phyloP scores from a whole-genome alignment of 1,140 invertebrate species.

The Artemia franciscana region DNA sequence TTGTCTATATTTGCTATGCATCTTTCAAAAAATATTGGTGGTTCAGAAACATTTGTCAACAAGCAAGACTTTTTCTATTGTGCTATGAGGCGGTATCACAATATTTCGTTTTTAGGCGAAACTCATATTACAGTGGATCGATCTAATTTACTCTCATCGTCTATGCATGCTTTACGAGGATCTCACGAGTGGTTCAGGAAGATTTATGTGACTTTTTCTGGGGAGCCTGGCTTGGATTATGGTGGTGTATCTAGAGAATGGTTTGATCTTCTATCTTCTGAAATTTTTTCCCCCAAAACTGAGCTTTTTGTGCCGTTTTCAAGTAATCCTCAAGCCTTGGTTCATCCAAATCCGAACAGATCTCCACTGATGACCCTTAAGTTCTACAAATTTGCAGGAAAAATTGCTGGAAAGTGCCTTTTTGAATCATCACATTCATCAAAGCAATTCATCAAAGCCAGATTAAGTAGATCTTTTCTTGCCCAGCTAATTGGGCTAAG shows the following conservation, averaged over 20 bases:
- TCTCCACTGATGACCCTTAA: conserved; percentile 51
- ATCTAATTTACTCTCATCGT: too few relatives aligned
- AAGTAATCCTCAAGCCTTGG: conserved; percentile 40
- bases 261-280: conserved; percentile 68
- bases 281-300: conserved; percentile 53
- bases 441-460: conserved; percentile 61
- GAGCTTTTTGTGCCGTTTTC: conserved; percentile 1
- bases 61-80: too few relatives aligned
- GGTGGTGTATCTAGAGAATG: conserved; percentile 75
- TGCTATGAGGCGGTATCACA: too few relatives aligned
- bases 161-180: too few relatives aligned
- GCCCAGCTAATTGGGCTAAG: conserved; percentile 77
- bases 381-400: conserved; percentile 79
- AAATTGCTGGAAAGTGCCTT: conserved; percentile 76
- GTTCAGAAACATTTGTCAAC: too few relatives aligned
- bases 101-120: too few relatives aligned
- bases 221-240: conserved; percentile 75
- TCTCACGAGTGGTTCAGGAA: too few relatives aligned
- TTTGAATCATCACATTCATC: conserved; percentile 75
- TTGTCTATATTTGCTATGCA: too few relatives aligned
- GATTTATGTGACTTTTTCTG: too few relatives aligned
- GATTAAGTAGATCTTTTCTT: conserved; percentile 75
- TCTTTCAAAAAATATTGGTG: too few relatives aligned
- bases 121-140: too few relatives aligned
- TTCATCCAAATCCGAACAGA: conserved; percentile 56